Evolutionary conservation across 1,140 invertebrate genomes (phyloP).

Genomic region (Camponotus floridanus): DNA sequence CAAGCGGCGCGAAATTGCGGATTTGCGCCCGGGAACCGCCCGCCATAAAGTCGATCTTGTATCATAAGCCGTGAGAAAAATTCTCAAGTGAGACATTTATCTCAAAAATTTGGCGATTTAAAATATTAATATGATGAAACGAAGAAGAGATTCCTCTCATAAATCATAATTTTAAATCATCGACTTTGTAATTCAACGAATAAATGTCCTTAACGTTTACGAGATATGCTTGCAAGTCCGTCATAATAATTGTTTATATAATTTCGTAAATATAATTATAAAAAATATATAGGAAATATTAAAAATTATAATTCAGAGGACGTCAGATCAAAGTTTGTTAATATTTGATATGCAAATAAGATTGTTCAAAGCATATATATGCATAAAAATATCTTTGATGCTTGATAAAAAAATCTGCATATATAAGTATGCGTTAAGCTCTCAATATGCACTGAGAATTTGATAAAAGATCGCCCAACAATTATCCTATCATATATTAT

Average conservation of each 20-base stretch:
- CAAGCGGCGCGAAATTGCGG: slow-evolving; percentile 17
- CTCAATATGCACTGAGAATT: neutral
- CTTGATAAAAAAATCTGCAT: slow-evolving; percentile 5
- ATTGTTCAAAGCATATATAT: neutral
- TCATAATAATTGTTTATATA: neutral
- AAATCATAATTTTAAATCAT: slow-evolving; percentile 11
- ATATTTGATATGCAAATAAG: neutral
- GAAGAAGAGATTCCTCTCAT: neutral
- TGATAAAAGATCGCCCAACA: neutral
- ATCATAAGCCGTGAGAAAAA: slow-evolving; percentile 20
- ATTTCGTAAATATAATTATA: neutral
- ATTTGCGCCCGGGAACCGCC: neutral
- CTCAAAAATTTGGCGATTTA: neutral
- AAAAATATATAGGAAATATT: neutral
- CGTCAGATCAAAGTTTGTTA: neutral
- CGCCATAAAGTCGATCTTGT: slow-evolving; percentile 15
- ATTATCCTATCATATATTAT: too few relatives aligned
- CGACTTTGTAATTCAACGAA: neutral
- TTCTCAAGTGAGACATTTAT: neutral
- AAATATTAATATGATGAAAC: slow-evolving; percentile 13
- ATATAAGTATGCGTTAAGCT: neutral
- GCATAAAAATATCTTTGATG: neutral
- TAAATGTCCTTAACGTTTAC: neutral
- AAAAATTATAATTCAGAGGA: neutral
- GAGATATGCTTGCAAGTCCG: neutral